Evolutionary conservation across 2,797 vertebrate species (phyloP).

Genomic region (Calcarius lapponicus): DNA sequence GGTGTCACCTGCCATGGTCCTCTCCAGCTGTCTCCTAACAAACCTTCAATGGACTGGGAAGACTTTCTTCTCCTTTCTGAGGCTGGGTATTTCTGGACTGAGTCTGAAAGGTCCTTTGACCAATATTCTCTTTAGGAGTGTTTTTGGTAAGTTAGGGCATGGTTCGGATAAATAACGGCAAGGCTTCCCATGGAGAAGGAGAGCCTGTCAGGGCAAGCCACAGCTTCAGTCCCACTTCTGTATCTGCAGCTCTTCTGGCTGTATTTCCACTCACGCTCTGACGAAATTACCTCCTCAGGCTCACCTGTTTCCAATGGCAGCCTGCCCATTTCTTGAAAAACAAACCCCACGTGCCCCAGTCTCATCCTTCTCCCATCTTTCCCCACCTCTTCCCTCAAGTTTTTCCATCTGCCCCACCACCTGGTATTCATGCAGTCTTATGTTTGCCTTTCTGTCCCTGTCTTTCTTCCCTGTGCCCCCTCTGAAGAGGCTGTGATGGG

Average conservation of each 20-base stretch:
- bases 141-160: not conserved
- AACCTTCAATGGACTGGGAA: not conserved
- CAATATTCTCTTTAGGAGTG: not conserved
- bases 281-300: not conserved
- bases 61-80: not conserved
- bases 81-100: not conserved
- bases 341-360: not conserved
- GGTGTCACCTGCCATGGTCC: not conserved
- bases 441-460: fast-evolving
- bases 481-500: not conserved
- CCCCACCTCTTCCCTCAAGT: not conserved
- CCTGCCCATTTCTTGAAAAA: not conserved
- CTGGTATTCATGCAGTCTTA: not conserved
- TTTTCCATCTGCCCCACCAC: not conserved
- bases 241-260: not conserved
- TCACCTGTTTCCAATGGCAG: not conserved
- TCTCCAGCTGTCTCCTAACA: not conserved
- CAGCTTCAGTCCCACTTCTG: not conserved
- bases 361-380: not conserved
- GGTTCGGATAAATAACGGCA: not conserved
- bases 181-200: not conserved
- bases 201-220: not conserved
- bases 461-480: not conserved
- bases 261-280: not conserved
- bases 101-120: not conserved